Base-by-base conservation (phyloP, 1,140 invertebrate species). In the Drosophila gunungcola region DNA sequence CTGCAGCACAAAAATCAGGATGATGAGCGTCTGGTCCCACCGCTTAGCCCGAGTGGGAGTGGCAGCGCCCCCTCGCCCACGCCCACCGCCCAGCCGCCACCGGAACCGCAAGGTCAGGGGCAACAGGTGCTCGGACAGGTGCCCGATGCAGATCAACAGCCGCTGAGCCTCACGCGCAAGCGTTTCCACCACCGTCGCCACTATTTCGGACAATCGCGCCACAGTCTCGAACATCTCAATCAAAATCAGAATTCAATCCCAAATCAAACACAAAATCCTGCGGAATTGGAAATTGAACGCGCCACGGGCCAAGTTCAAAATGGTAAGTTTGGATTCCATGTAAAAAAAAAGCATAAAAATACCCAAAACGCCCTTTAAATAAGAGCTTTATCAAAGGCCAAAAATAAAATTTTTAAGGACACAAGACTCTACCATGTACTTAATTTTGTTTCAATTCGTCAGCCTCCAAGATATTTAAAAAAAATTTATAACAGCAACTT, bases 1-100 rank as follows among this genome's bases (percentile, higher is more conserved):
- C 91, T 94, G 36, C 93, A 93, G 53, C 92, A 93, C 82, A 94
- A 94, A 84, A 91, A 92, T 32, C 93, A 94, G 81, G 88, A 91
- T 13, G 86, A 92, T 49, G 86, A 92, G 46, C 82, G 91, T 21
- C 39, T 92, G 41, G 86, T 92, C 68, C 91, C 91, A 38, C 91
- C 91, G 11, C 53, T 92, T 3, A 92, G 92, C 93, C 82, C 48
- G 7, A 54, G 57, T 43, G 46, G 69, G 2, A 51, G 72, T 42
- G 55, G 21, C 38, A 45, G 39, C 73, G 25, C 45, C 48, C 67
- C 73, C 21, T 36, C 78, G n/a, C 42, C 75, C 46, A 29, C 80
- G 36, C 39, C 64, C 13, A 57, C 41, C 12, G 55, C 54, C 25
- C 78, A 78, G 32, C 76, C 84, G 4, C 0, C 92, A 94, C 94